Percentiles rank a stretch among this genome's conserved stretches.
phyloP scores from a whole-genome alignment of 1,140 invertebrate genomes.

The Pseudomyrmex cubaensis region DNA sequence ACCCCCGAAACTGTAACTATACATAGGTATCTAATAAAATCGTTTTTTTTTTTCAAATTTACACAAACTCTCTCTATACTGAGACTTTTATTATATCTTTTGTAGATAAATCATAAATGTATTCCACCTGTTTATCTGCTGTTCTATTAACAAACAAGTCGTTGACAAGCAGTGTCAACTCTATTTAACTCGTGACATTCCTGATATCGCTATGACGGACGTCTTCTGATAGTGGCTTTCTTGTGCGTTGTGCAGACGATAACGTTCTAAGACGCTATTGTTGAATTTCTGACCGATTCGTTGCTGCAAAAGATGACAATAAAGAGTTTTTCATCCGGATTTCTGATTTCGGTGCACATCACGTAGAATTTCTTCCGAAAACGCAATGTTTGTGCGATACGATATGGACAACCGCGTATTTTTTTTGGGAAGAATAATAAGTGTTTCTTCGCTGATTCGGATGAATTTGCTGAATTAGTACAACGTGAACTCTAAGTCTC shows the following conservation, averaged over 20 bases:
- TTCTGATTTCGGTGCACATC: slow-evolving; percentile 7
- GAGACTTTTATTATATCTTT: too few relatives aligned
- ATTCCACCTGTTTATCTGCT: neutral
- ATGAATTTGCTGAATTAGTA: neutral
- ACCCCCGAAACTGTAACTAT: too few relatives aligned
- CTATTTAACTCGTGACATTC: slow-evolving; percentile 4
- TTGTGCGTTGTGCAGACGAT: neutral
- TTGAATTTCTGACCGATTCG: slow-evolving; percentile 41
- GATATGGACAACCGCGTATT: neutral
- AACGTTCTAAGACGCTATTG: neutral
- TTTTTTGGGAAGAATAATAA: slow-evolving; percentile 21
- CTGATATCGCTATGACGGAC: neutral
- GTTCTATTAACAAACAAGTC: neutral
- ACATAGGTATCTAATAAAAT: neutral
- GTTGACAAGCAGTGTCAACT: neutral
- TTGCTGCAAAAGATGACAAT: neutral
- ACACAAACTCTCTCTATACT: neutral
- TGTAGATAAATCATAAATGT: too few relatives aligned
- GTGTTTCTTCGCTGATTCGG: slow-evolving; percentile 3
- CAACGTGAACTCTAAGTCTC: neutral
- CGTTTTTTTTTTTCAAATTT: neutral
- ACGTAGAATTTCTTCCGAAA: slow-evolving; percentile 7
- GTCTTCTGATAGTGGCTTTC: neutral
- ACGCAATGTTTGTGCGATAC: slow-evolving; percentile 11
- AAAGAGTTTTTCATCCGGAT: slow-evolving; percentile 12